A percentile compares a stretch with the other conserved stretches of the same genome.
Evolutionary conservation across 2,888 invertebrate species (phyloP).

Genomic region (Plagiodera versicolora): DNA sequence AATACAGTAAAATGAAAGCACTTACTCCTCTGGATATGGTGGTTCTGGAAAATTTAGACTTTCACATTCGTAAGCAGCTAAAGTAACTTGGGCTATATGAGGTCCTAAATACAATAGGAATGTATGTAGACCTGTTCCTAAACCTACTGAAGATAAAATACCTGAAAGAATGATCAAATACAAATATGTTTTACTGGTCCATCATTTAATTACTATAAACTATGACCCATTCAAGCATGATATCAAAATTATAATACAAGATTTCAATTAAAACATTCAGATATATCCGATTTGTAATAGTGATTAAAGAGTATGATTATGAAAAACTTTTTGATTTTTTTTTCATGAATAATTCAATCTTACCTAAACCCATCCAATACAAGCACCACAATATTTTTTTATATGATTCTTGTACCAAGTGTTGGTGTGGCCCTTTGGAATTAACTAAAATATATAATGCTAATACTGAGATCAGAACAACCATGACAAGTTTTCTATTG

Average conservation of each 20-base stretch:
- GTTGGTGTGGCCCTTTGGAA: conserved; percentile 68
- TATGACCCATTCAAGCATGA: too few species aligned
- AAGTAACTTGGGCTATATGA: conserved; percentile 96
- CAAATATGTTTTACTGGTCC: too few species aligned
- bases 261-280: too few species aligned
- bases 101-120: conserved; percentile 99
- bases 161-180: conserved; percentile 60
- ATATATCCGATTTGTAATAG: too few species aligned
- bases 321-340: too few species aligned
- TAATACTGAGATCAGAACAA: conserved; percentile 57
- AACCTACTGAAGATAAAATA: conserved; percentile 94
- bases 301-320: too few species aligned
- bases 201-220: too few species aligned
- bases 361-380: conserved; percentile 54
- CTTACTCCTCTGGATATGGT: conserved; percentile 96
- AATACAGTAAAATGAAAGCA: background rate
- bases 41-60: conserved; percentile 94
- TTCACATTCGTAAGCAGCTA: conserved; percentile 97
- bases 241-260: too few species aligned
- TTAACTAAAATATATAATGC: conserved; percentile 60
- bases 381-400: conserved; percentile 51
- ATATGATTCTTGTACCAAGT: conserved; percentile 59
- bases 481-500: conserved; percentile 61
- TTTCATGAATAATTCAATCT: conserved; percentile 13
- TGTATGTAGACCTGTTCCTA: conserved; percentile 98